Percentiles rank a stretch among this genome's conserved stretches.
Conservation (phyloP, 2,888 invertebrate species). For the Podotricha telesiphe region DNA sequence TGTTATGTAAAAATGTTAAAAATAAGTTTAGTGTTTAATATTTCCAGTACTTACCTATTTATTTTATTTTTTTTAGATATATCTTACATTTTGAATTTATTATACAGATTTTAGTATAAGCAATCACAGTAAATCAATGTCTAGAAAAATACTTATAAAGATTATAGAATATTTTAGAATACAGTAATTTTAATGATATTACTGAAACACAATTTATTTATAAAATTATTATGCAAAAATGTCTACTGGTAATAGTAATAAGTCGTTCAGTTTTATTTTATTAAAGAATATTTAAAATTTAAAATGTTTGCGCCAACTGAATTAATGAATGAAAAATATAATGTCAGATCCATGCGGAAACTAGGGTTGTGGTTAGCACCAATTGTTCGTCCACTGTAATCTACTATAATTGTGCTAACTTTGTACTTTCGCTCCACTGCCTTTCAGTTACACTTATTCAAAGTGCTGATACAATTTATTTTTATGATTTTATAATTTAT, state of each 20-base stretch:
- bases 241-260: too few relatives aligned
- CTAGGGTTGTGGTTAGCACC: too few relatives aligned
- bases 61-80: background rate
- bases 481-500: too few relatives aligned
- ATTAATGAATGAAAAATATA: too few relatives aligned
- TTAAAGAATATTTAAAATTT: too few relatives aligned
- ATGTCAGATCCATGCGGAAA: too few relatives aligned
- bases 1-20: background rate
- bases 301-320: too few relatives aligned
- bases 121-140: background rate
- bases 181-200: background rate
- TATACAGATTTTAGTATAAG: background rate
- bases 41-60: background rate
- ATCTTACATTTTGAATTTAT: background rate
- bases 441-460: too few relatives aligned
- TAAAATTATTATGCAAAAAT: background rate
- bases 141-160: background rate
- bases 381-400: too few relatives aligned
- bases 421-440: too few relatives aligned
- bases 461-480: too few relatives aligned
- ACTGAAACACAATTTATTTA: background rate
- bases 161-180: background rate
- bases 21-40: slow-evolving; percentile 15
- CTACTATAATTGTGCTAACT: too few relatives aligned
- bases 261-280: background rate